These are phyloP conservation scores for Triplophysa yarkandensis DNA, from an alignment of 2,797 vertebrate species.

Conservation along the genomic window DNA sequence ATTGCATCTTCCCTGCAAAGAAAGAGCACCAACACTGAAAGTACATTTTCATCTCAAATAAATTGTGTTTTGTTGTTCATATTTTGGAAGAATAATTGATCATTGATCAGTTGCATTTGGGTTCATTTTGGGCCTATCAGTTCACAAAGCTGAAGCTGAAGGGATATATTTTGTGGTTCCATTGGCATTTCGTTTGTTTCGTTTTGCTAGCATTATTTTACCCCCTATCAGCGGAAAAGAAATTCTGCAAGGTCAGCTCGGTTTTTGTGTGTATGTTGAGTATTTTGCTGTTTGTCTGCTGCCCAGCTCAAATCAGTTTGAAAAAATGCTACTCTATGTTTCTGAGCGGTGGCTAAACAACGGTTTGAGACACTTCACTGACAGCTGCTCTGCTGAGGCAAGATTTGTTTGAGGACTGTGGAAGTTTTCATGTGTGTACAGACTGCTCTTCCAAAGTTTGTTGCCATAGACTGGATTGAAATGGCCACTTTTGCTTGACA, in stretches of 20 bases:
- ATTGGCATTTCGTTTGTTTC: constrained; percentile 38
- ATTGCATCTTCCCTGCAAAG: constrained; percentile 29
- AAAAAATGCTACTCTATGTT: constrained; percentile 31
- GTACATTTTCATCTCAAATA: constrained; percentile 29
- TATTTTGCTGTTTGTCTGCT: constrained; percentile 35
- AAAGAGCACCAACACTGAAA: not conserved
- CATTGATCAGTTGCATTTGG: constrained; percentile 20
- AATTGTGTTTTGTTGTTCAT: constrained; percentile 44
- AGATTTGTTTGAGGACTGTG: constrained; percentile 38
- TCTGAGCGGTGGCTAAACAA: constrained; percentile 36
- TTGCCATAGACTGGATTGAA: constrained; percentile 20
- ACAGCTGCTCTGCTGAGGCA: constrained; percentile 45
- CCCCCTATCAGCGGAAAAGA: constrained; percentile 41
- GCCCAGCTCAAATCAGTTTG: constrained; percentile 20
- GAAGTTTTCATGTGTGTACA: constrained; percentile 13
- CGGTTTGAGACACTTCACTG: constrained; percentile 42
- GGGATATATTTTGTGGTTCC: constrained; percentile 10
- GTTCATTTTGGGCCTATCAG: constrained; percentile 15
- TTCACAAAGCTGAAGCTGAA: constrained; percentile 6
- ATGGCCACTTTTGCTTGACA: not conserved
- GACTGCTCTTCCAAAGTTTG: constrained; percentile 6
- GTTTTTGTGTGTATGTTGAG: constrained; percentile 27
- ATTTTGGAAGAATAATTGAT: constrained; percentile 45
- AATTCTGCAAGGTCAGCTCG: constrained; percentile 43
- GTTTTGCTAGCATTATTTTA: constrained; percentile 46